phyloP scores from a whole-genome alignment of 2,797 vertebrate genomes.

The Bryconaethiops microstoma region DNA sequence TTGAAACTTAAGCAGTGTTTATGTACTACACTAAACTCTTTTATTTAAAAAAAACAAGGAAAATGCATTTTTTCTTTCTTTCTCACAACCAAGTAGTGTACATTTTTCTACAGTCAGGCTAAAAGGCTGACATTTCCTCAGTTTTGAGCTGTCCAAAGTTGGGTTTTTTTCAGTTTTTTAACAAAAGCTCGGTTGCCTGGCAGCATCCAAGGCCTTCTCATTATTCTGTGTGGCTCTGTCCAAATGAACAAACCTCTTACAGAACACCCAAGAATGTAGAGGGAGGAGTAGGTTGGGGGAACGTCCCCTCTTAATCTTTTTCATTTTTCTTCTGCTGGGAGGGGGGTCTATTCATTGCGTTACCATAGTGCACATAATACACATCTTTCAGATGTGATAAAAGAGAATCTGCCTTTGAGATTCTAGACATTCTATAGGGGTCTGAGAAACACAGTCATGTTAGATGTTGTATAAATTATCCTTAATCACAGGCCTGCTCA shows the following conservation, averaged over 20 bases:
- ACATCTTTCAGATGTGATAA: slow-evolving; percentile 20
- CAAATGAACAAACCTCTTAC: slow-evolving; percentile 12
- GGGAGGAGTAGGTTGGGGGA: neutral
- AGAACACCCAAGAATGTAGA: neutral
- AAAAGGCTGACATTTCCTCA: neutral
- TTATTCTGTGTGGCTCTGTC: slow-evolving; percentile 24
- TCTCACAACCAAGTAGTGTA: neutral
- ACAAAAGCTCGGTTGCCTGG: slow-evolving; percentile 48
- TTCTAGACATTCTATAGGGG: slow-evolving; percentile 11
- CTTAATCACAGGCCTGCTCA: neutral
- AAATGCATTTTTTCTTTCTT: neutral
- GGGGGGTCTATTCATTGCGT: slow-evolving; percentile 24
- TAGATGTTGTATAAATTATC: neutral
- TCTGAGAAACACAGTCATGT: neutral
- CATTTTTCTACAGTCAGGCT: neutral
- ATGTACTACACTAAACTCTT: too few relatives aligned
- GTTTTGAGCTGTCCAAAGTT: slow-evolving; percentile 1
- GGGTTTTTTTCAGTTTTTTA: neutral
- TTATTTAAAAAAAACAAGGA: neutral
- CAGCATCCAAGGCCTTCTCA: slow-evolving; percentile 22
- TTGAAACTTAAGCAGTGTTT: too few relatives aligned
- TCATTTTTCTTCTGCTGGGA: slow-evolving; percentile 34
- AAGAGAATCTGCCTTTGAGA: slow-evolving; percentile 13
- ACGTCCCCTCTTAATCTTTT: slow-evolving; percentile 23
- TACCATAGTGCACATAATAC: neutral